phyloP scores from a whole-genome alignment of 2,113 vertebrate species.

The Lepidothrix coronata region DNA sequence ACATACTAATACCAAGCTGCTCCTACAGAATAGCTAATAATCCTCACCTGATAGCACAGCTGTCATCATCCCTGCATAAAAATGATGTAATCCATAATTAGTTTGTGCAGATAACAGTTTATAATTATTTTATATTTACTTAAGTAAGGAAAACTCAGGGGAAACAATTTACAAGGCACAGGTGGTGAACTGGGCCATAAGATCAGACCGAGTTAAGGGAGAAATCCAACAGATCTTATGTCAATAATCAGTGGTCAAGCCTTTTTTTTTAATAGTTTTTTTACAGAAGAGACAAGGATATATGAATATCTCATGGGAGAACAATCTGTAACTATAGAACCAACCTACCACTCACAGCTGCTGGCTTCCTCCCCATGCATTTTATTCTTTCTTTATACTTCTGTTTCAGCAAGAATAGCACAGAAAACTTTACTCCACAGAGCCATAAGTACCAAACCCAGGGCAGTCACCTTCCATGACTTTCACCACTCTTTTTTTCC shows the following conservation, averaged over 20 bases:
- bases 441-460: not conserved
- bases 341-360: rapidly evolving
- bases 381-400: not conserved
- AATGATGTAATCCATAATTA: not conserved
- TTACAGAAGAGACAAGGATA: not conserved
- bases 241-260: rapidly evolving
- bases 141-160: not conserved
- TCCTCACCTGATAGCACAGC: rapidly evolving
- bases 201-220: not conserved
- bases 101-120: no score
- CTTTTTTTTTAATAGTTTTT: not conserved
- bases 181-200: rapidly evolving
- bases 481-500: not conserved
- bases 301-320: rapidly evolving
- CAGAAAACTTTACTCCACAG: not conserved
- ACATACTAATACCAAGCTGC: rapidly evolving
- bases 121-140: no score
- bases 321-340: not conserved
- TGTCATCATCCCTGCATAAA: not conserved
- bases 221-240: not conserved
- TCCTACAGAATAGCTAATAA: rapidly evolving
- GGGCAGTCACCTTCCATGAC: not conserved
- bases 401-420: not conserved
- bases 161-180: not conserved
- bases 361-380: not conserved